These are phyloP conservation scores for Chaetops frenatus DNA, from an alignment of 2,113 vertebrate genomes.

Conservation along the genomic window DNA sequence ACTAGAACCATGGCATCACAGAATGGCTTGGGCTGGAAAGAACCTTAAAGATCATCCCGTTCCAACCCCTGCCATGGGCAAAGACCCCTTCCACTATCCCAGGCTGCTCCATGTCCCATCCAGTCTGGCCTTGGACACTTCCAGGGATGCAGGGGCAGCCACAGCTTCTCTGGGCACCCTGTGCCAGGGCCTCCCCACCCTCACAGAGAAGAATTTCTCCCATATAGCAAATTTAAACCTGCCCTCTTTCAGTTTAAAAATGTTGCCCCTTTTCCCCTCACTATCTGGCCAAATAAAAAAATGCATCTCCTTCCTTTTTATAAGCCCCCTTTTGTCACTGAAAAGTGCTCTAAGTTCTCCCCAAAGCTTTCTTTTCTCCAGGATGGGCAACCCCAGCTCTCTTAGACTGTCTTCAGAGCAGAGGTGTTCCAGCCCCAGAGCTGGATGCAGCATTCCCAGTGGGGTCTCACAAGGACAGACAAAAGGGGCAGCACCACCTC, in stretches of 20 bases:
- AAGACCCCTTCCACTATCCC: neutral
- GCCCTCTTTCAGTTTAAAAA: neutral
- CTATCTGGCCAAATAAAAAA: neutral
- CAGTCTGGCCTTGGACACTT: neutral
- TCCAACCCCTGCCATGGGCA: neutral
- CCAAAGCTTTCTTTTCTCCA: neutral
- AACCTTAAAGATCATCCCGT: neutral
- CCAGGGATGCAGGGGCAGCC: neutral
- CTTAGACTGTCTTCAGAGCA: neutral
- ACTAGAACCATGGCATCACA: neutral
- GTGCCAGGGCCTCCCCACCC: neutral
- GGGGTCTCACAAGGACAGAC: fast-evolving
- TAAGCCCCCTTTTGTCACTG: neutral
- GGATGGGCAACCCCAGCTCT: neutral
- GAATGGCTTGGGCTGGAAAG: neutral
- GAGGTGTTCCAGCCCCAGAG: neutral
- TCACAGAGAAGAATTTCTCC: neutral
- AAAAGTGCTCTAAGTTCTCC: neutral
- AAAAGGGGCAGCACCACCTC: neutral
- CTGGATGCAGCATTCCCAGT: neutral
- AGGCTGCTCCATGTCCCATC: neutral
- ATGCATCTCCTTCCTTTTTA: neutral
- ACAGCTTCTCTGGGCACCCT: neutral
- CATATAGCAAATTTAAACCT: neutral
- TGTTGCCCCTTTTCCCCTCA: neutral